Evolutionary conservation across 2,113 vertebrate genomes (phyloP), one percentile per base, ranked within the genome.

Genomic region (Gobio gobio): DNA sequence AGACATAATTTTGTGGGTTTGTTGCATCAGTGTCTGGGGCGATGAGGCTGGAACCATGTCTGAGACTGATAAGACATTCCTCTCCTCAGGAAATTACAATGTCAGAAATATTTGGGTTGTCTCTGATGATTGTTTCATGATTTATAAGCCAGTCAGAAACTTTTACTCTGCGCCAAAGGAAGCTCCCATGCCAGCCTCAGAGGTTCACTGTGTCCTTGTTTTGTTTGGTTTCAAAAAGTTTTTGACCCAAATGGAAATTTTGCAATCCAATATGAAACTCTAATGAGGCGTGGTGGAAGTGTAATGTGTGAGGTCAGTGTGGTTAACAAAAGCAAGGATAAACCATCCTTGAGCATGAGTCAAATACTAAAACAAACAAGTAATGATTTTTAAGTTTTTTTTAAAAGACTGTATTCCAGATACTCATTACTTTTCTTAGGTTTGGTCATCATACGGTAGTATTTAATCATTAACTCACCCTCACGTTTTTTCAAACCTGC

Each of bases 41-140:
- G 22, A 56, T 82, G 64, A 82, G 80, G 29, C 64, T 83, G 79
- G 79, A 83, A 40, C 72, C 49, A 83, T 72, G 81, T 83, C 49
- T 54, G 49, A 70, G 66, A 36, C 81, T 72, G 81, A 83, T 81
- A 81, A 83, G 66, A 56, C 47, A 40, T 51, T 58, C 22, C 20
- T 73, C 33, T 83, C 22, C n/a, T 40, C 81, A 73, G 81, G 66
- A 83, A 83, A 72, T 72, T 83, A 72, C 66, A 73, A 83, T 51
- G 66, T 72, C 81, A 72, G 81, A 68, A 68, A 68, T 81, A 26
- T 68, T 81, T 64, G 59, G 61, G 43, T 68, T 64, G 79, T 51
- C 10, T 81, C 63, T 49, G 45, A 81, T 81, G 45, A 68, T 68
- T 51, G 43, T 33, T 81, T 6, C 45, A 68, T 81, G 63, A 81